Evolutionary conservation across 1,140 invertebrate species (phyloP), one percentile per base, ranked within the genome.

Genomic region (Drosophila orena): DNA sequence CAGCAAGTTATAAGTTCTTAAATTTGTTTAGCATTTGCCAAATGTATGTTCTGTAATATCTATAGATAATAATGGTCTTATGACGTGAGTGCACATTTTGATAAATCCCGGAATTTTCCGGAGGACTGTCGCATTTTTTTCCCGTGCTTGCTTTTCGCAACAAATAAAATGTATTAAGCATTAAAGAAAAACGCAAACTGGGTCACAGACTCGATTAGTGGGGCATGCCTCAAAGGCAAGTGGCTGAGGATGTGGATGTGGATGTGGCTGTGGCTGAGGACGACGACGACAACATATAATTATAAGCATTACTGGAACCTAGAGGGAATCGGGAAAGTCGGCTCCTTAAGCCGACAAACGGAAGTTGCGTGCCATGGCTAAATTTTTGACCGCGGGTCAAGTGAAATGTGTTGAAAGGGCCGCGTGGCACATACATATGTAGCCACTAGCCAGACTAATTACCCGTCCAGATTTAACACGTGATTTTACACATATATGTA

Each of bases 111-210:
- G 14, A 4, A 38, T 14, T 12, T 6, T 38, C 37, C 5, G 1
- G 2, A 12, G 10, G 0, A 14, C 37, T 38, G 12, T 12, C 12
- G 0, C 14, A 15, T 20, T 10, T 27, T n/a, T 46, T 62, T 62
- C 42, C 42, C 56, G 3, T 24, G 14, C 50, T 38, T 66, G 35
- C 40, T 12, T 37, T 37, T 56, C 3, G 43, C 44, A 73, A 88
- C 73, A 81, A 88, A 83, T 88, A 79, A 83, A 56, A 75, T 65
- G 40, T 88, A 83, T 83, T 84, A 88, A 88, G 72, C 72, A 80
- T 77, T 83, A 78, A 79, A 88, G 73, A 75, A 88, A 77, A 89
- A 79, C 77, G 43, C 68, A 70, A 89, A 89, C 72, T 89, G 79
- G 84, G 84, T 89, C 79, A 89, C 64, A 77, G 68, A 68, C 81